Base-by-base conservation (phyloP, 1,140 invertebrate species). In the Rhyzopertha dominica region DNA sequence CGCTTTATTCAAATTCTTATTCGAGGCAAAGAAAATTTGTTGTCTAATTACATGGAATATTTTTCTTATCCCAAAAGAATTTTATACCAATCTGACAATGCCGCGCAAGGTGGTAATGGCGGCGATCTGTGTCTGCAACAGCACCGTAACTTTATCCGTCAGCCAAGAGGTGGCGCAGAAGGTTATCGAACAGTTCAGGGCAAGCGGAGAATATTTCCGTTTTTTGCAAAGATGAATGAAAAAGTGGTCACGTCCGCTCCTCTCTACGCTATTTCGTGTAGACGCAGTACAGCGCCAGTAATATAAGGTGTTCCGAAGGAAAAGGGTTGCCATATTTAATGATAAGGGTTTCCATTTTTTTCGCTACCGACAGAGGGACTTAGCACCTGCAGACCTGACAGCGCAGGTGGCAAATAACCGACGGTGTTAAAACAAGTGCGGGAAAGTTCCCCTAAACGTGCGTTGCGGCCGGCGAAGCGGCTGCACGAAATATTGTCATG, bases 361-460 rank as follows among this genome's bases (percentile, higher is more conserved):
- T 54, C 52, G 39, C 54, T 59, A 61, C 61, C 61, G 56, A 63
- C 53, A 63, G 59, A 63, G 59, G 61, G 61, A 63, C 53, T 50
- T 63, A 49, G 45, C 58, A 63, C 61, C 61, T 63, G 59, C 43
- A 18, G 28, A 52, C 38, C 47, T 61, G 49, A 51, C 46, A 50
- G 61, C 59, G 59, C 59, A 63, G 58, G 61, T 63, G 56, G 45
- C 36, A 59, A 55, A n/a, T 49, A 40, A 49, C 53, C 49, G 23
- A 58, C 59, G 56, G 45, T 58, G 49, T 42, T 43, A 69, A 50
- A 43, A 51, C 24, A 53, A 58, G 47, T 46, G 51, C 47, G 43
- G 47, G 39, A 38, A 52, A 50, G 52, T n/a, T n/a, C 39, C 38
- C 35, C 50, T 41, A 54, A 56, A 49, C 43, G 50, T 47, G 47